phyloP scores from a whole-genome alignment of 2,888 invertebrate genomes.

The Epiblema foenella region DNA sequence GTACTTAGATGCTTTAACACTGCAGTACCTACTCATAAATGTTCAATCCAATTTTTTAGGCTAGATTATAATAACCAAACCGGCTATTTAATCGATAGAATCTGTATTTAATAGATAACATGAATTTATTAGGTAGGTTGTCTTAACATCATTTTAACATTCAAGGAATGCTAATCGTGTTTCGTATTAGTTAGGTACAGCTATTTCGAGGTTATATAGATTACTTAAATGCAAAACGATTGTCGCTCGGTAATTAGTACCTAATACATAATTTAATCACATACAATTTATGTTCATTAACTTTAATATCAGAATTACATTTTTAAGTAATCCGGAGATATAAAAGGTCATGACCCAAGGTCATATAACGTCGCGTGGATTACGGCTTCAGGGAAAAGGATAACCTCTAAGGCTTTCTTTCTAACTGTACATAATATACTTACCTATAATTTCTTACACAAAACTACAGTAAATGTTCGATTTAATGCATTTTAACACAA shows the following conservation, averaged over 20 bases:
- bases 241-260: not conserved
- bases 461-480: not conserved
- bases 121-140: too few species aligned
- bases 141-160: not conserved
- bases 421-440: constrained; percentile 5
- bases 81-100: not conserved
- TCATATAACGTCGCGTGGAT: too few species aligned
- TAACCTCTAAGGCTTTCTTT: constrained; percentile 4
- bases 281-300: not conserved
- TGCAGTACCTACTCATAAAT: not conserved
- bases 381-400: not conserved
- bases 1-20: not conserved
- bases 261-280: not conserved
- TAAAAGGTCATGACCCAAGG: constrained; percentile 46
- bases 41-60: not conserved
- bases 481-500: too few species aligned
- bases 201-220: constrained; percentile 9
- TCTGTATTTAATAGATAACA: too few species aligned
- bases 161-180: not conserved
- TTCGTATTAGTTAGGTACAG: not conserved
- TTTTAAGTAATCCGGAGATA: constrained; percentile 9
- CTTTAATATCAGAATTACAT: not conserved
- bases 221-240: constrained; percentile 2
- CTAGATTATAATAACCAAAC: not conserved
- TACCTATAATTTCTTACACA: not conserved